Evolutionary conservation across 2,113 vertebrate genomes (phyloP).

Genomic region (Callionymus lyra): DNA sequence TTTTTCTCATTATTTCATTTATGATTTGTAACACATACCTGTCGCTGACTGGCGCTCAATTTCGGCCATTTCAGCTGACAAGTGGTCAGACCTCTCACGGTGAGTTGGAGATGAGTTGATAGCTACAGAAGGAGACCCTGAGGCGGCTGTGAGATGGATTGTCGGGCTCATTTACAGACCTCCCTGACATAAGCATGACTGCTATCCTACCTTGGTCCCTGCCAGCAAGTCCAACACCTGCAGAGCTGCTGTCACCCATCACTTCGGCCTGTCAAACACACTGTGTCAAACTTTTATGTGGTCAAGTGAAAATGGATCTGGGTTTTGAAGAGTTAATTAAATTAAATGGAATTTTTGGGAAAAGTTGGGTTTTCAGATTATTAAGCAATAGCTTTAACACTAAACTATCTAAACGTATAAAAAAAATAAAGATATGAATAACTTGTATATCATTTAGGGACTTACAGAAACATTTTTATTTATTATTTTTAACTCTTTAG

Average conservation of each 20-base stretch:
- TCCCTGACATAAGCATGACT: constrained; percentile 15
- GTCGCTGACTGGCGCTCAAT: constrained; percentile 3
- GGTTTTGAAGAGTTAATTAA: no score
- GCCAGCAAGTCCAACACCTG: constrained; percentile 6
- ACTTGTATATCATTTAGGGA: no score
- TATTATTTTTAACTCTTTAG: no score
- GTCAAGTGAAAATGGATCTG: no score
- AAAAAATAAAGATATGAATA: no score
- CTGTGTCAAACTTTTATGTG: no score
- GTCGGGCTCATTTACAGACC: constrained; percentile 21
- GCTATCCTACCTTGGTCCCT: constrained; percentile 6
- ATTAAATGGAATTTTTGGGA: no score
- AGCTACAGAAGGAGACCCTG: constrained; percentile 8
- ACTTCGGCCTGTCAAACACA: not conserved
- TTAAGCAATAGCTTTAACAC: no score
- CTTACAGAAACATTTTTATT: no score
- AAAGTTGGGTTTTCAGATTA: no score
- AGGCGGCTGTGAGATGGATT: constrained; percentile 17
- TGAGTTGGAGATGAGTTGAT: constrained; percentile 6
- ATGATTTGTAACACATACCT: not conserved
- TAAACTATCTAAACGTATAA: no score
- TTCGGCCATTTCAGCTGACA: constrained; percentile 13
- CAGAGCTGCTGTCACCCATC: constrained; percentile 2
- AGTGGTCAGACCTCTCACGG: constrained; percentile 2
- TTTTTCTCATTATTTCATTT: not conserved